Conservation (phyloP, 2,797 vertebrate genomes). For the Myioborus miniatus region DNA sequence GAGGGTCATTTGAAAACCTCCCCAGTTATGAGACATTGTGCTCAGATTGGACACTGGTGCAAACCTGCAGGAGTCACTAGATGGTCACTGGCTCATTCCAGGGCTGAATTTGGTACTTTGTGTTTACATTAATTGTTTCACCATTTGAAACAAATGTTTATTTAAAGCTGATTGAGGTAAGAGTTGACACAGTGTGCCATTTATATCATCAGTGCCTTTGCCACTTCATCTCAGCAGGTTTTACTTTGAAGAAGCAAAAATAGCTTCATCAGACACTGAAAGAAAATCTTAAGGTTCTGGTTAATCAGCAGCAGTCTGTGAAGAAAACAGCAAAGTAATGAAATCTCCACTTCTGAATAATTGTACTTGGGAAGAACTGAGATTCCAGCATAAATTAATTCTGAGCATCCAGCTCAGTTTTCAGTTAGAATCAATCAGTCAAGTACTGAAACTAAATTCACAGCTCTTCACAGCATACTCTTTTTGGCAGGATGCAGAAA, state of each 20-base stretch:
- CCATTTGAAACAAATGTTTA: constrained; percentile 58
- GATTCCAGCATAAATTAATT: constrained; percentile 60
- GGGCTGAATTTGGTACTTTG: not conserved
- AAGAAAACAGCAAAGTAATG: constrained; percentile 51
- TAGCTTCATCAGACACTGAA: constrained; percentile 51
- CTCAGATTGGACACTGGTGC: not conserved
- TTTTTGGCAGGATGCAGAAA: not conserved
- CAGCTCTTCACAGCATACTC: not conserved
- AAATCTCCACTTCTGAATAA: constrained; percentile 50
- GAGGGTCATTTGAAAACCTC: not conserved
- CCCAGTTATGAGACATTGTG: not conserved
- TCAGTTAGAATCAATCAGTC: not conserved
- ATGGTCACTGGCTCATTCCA: not conserved
- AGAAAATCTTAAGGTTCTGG: constrained; percentile 26
- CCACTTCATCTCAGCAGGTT: constrained; percentile 48
- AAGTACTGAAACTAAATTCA: not conserved
- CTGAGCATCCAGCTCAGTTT: constrained; percentile 9
- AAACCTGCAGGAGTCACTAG: not conserved
- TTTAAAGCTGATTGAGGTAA: constrained; percentile 58
- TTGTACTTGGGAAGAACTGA: constrained; percentile 25
- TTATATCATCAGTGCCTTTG: constrained; percentile 41
- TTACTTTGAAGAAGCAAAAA: constrained; percentile 59
- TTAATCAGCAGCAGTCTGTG: constrained; percentile 56
- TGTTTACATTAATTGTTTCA: constrained; percentile 56
- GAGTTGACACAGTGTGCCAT: constrained; percentile 48